Percentiles rank a stretch among this genome's conserved stretches.
These are phyloP conservation scores for Cryptotis parvus DNA, from an alignment of 2,113 vertebrate species.

Conservation along the genomic window DNA sequence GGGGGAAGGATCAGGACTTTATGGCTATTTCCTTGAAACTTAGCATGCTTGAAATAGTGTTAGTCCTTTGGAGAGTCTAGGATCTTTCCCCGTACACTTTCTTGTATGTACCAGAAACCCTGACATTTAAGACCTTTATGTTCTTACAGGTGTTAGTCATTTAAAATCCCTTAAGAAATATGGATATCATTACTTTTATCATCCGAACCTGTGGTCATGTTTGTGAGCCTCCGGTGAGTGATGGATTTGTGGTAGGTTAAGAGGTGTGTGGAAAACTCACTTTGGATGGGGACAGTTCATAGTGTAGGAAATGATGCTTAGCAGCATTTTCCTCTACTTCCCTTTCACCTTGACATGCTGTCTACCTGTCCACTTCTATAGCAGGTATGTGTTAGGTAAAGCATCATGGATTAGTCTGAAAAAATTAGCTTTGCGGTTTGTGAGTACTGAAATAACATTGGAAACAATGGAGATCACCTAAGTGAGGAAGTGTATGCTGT, in stretches of 20 bases:
- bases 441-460: conserved; percentile 6
- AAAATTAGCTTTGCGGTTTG: conserved; percentile 37
- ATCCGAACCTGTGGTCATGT: neutral
- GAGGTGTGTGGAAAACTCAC: conserved; percentile 22
- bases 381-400: conserved; percentile 30
- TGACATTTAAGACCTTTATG: neutral
- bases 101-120: neutral
- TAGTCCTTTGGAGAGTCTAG: conserved; percentile 10
- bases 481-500: conserved; percentile 12
- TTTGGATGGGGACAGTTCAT: neutral
- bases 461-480: conserved; percentile 21
- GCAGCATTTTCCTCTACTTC: neutral
- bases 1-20: no score
- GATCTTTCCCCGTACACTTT: conserved; percentile 5
- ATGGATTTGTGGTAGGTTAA: neutral
- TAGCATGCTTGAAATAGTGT: conserved; percentile 38
- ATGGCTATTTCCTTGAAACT: neutral
- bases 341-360: no score
- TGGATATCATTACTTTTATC: conserved; percentile 10
- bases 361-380: conserved; percentile 14
- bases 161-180: conserved; percentile 18
- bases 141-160: neutral
- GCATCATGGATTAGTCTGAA: conserved; percentile 35
- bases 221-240: neutral
- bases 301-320: neutral